Evolutionary conservation across 2,113 vertebrate genomes (phyloP).

Genomic region (Laticauda colubrina): DNA sequence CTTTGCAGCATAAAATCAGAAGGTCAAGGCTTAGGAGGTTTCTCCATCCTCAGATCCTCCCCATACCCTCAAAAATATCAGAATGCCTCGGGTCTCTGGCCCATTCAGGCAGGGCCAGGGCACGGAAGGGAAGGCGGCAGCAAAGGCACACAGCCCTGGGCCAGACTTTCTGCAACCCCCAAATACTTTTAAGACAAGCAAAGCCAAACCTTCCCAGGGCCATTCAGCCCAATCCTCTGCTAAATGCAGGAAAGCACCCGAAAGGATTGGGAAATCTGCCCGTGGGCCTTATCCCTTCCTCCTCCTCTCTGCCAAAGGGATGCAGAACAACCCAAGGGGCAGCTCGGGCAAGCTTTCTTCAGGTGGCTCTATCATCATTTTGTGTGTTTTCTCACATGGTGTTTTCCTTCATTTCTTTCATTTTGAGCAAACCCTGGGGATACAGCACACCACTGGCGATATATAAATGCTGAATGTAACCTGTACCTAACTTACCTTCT

Average conservation of each 20-base stretch:
- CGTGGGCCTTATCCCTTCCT: not conserved
- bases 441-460: not conserved
- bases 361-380: not conserved
- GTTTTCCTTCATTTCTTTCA: not conserved
- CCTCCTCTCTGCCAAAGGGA: not conserved
- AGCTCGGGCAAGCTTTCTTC: not conserved
- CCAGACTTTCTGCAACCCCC: not conserved
- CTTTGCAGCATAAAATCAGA: not conserved
- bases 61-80: not conserved
- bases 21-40: not conserved
- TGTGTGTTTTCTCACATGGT: not conserved
- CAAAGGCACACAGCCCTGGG: not conserved
- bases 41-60: not conserved
- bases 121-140: not conserved
- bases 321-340: not conserved
- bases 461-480: not conserved
- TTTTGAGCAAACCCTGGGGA: not conserved
- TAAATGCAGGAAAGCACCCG: not conserved
- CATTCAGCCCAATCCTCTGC: not conserved
- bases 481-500: conserved; percentile 79
- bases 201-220: not conserved
- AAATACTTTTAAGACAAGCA: not conserved
- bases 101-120: not conserved
- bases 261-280: not conserved
- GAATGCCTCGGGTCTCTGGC: not conserved